A percentile compares a stretch with the other conserved stretches of the same genome.
Evolutionary conservation across 1,140 invertebrate species (phyloP).

Genomic region (Leptinotarsa defecta): DNA sequence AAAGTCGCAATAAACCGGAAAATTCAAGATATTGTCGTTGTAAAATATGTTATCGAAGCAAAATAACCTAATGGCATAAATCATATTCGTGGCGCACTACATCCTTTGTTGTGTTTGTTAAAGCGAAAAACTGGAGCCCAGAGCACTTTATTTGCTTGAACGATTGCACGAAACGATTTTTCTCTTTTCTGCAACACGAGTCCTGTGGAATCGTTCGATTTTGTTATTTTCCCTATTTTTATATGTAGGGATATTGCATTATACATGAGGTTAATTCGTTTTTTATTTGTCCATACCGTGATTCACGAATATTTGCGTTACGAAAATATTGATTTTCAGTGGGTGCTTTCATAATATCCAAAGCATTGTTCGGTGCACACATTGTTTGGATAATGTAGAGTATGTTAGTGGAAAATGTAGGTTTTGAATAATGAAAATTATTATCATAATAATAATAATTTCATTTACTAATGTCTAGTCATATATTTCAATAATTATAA

Average conservation of each 20-base stretch:
- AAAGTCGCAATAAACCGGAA: constrained; percentile 10
- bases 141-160: constrained; percentile 20
- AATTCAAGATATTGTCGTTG: constrained; percentile 13
- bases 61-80: constrained; percentile 19
- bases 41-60: constrained; percentile 21
- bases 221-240: constrained; percentile 16
- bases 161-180: constrained; percentile 17
- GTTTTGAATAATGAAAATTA: no score
- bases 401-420: no score
- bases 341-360: background rate
- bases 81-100: constrained; percentile 12
- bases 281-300: background rate
- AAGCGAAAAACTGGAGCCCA: constrained; percentile 16
- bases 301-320: background rate
- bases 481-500: no score
- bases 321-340: background rate
- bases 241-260: constrained; percentile 12
- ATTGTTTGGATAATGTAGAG: no score
- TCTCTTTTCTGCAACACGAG: constrained; percentile 7
- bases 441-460: no score
- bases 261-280: constrained; percentile 5
- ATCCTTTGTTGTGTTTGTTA: constrained; percentile 16
- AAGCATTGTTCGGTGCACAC: no score
- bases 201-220: constrained; percentile 10
- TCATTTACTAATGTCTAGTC: no score